Evolutionary conservation across 2,888 invertebrate genomes (phyloP), one percentile per base, ranked within the genome.

Genomic region (Tachina grossa): DNA sequence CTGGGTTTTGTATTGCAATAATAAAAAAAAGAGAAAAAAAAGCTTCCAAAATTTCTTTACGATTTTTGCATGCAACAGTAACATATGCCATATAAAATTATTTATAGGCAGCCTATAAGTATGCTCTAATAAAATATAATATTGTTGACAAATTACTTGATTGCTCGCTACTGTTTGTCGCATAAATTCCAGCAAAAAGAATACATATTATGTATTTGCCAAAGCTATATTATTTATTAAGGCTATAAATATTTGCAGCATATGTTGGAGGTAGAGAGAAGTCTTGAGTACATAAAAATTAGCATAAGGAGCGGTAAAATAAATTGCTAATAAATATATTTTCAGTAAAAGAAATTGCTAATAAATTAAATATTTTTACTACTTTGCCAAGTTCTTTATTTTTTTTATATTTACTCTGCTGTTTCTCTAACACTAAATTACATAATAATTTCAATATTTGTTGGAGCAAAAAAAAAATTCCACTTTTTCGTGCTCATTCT

Each of bases 81-180:
- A 49, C 8, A 49, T 49, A 49, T n/a, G n/a, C n/a, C 6, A n/a
- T 49, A 13, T 31, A 31, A 31, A 49, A 49, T 9, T n/a, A 16
- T 53, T 13, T 41, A 69, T 39, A n/a, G 11, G 1, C 19, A 14
- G 47, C 72, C 47, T 72, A 72, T 59, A 72, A 72, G 59, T 72
- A 59, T 59, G 59, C 59, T 6, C 16, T 72, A 31, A 59, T 72
- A 59, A 72, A 57, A 19, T 13, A 72, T 13, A 13, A 59, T 9
- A 16, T 11, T 49, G 41, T 68, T 51, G 69, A 22, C 43, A 55
- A 69, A 31, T 66, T 16, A 41, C 22, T 22, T 1, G 22, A 22
- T 22, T 22, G 22, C 22, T 22, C 2, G 22, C 2, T 1, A 22
- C 31, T n/a, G 6, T 5, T 66, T n/a, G 9, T 0, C 47, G n/a